Base-by-base conservation (phyloP, 2,888 invertebrate species). In the Mamestra brassicae region DNA sequence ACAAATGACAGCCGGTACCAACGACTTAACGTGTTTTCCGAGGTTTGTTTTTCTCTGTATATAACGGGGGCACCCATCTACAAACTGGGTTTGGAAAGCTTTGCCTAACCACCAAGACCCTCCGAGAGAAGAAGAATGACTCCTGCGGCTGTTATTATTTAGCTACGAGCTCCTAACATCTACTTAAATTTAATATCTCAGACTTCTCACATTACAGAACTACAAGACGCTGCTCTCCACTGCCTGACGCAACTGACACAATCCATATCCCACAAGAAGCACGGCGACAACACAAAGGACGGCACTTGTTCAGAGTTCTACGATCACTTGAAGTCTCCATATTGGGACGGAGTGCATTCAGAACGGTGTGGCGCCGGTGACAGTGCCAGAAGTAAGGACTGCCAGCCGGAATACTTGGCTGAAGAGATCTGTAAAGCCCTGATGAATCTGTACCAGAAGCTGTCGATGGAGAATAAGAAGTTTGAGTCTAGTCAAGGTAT, bases 391-490 rank as follows among this genome's bases (percentile, higher is more conserved):
- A 87, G 64, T 54, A 73, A 85, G 1, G 93, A 94, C 62, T 96
- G 96, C 61, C 94, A 90, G 34, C 96, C 96, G 0, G 95, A 95
- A 71, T 95, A 92, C 68, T 88, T 95, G 82, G 89, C 92, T 0
- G 96, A 96, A 71, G 93, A 95, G 62, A 72, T 94, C 50, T 94
- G 94, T 76, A 94, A 93, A 87, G 84, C 89, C 2, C 82, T 96
- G 36, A 91, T 96, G 26, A 82, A 88, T 67, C 78, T 93, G 4
- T 95, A 93, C 74, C 91, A 89, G 75, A 91, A 92, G 71, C 77
- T 91, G 38, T 90, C 92, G 11, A 55, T 87, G 71, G 93, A 94
- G 47, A 89, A 89, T 63, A 92, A 91, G 55, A 90, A 91, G 68
- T 90, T 89, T 80, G 87, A 90, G 65, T 86, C 90, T 58, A 91